Conservation (phyloP, 2,797 vertebrate species). For the Acanthiza pusilla region DNA sequence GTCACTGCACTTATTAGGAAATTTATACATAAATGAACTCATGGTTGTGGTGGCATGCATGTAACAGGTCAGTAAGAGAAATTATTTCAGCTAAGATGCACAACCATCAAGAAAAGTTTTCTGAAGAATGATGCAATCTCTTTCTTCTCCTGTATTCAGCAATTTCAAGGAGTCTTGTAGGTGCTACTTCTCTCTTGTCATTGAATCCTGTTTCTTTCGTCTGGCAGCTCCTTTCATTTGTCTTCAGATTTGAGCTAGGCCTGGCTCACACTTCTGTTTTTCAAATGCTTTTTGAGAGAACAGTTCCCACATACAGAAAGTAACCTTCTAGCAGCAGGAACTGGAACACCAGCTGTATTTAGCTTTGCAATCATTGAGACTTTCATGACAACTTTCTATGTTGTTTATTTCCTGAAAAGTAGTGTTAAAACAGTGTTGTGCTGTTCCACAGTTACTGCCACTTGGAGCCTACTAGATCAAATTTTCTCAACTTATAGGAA, state of each 20-base stretch:
- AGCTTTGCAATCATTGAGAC: conserved; percentile 4
- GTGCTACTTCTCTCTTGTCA: not conserved
- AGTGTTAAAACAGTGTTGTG: conserved; percentile 6
- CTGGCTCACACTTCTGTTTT: not conserved
- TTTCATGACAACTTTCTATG: conserved; percentile 3
- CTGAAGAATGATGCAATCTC: not conserved
- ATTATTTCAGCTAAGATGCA: not conserved
- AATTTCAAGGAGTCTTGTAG: not conserved
- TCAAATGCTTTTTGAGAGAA: not conserved
- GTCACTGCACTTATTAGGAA: not conserved
- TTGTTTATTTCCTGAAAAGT: conserved; percentile 30
- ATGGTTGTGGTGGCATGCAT: not conserved
- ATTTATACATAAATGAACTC: not conserved
- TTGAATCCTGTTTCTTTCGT: not conserved
- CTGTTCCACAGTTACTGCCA: not conserved
- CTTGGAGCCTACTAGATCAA: not conserved
- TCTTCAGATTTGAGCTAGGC: not conserved
- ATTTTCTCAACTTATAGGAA: not conserved
- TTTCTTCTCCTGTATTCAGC: not conserved
- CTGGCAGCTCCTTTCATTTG: not conserved
- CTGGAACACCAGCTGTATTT: conserved; percentile 31
- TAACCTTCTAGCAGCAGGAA: not conserved
- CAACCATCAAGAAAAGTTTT: not conserved
- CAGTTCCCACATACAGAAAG: not conserved
- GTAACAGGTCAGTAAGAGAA: not conserved